These are phyloP conservation scores for Gonatopus flavifemur DNA, from an alignment of 1,140 invertebrate species.

Conservation along the genomic window DNA sequence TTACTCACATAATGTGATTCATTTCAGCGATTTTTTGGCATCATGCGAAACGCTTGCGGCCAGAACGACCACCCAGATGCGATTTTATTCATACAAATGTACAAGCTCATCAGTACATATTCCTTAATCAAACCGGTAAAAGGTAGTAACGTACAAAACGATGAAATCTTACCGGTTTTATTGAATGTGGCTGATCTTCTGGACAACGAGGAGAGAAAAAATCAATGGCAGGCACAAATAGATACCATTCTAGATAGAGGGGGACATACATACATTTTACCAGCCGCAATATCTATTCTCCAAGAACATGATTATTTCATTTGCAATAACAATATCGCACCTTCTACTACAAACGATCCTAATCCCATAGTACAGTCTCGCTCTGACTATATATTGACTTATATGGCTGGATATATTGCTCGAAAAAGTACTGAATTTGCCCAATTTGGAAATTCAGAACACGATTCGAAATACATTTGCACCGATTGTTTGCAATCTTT, in stretches of 20 bases:
- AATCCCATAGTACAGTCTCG: background rate
- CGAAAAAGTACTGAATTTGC: background rate
- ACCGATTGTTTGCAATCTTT: background rate
- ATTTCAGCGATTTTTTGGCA: conserved; percentile 19
- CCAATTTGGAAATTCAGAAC: too few species aligned
- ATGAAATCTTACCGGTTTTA: background rate
- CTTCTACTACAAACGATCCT: too few species aligned
- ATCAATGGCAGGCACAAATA: background rate
- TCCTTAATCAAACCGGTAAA: conserved; percentile 2
- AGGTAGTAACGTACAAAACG: background rate
- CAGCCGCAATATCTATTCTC: background rate
- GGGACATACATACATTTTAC: background rate
- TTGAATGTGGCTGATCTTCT: background rate
- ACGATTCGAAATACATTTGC: too few species aligned
- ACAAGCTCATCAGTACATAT: conserved; percentile 4
- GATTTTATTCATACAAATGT: conserved; percentile 10
- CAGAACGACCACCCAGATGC: conserved; percentile 18
- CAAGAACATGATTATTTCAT: too few species aligned
- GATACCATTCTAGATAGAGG: background rate
- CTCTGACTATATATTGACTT: background rate
- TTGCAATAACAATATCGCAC: too few species aligned
- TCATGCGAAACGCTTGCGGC: conserved; percentile 12
- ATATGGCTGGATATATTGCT: conserved; percentile 3
- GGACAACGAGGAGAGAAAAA: background rate
- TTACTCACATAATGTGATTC: background rate